Conservation (phyloP, 2,797 vertebrate genomes). For the Melanitta fusca region DNA sequence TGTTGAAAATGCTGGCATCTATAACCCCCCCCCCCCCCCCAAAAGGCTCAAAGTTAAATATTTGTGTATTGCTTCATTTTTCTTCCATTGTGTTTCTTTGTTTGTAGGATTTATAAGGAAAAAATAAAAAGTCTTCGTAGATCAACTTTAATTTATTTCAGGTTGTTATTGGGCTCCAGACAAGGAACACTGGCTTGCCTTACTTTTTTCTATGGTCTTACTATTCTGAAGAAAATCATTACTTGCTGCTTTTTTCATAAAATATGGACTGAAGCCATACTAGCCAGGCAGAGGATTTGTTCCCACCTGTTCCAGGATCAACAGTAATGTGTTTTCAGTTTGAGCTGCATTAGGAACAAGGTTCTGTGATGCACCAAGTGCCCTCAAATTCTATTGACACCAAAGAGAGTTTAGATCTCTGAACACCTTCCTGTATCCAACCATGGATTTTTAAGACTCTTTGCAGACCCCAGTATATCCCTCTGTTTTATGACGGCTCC, state of each 20-base stretch:
- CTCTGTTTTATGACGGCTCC: conserved; percentile 21
- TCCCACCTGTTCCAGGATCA: neutral
- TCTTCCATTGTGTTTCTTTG: neutral
- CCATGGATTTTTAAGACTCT: neutral
- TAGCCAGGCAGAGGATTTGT: neutral
- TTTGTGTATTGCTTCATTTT: neutral
- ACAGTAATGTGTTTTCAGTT: neutral
- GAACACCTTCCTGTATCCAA: neutral
- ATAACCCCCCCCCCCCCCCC: too few species aligned
- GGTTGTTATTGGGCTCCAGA: neutral
- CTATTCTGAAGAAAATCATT: neutral
- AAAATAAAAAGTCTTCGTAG: neutral
- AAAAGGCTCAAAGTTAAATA: neutral
- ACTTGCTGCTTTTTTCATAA: neutral
- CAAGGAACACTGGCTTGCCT: neutral
- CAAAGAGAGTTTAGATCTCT: neutral
- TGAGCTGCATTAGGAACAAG: neutral
- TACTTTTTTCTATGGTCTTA: neutral
- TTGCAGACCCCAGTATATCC: neutral
- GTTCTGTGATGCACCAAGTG: neutral
- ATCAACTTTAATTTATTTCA: neutral
- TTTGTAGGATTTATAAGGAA: neutral
- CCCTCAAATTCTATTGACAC: neutral
- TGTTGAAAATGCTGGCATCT: neutral
- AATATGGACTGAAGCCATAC: neutral